A percentile compares a stretch with the other conserved stretches of the same genome.
Conservation (phyloP, 2,113 vertebrate species). For the Platanista minor region DNA sequence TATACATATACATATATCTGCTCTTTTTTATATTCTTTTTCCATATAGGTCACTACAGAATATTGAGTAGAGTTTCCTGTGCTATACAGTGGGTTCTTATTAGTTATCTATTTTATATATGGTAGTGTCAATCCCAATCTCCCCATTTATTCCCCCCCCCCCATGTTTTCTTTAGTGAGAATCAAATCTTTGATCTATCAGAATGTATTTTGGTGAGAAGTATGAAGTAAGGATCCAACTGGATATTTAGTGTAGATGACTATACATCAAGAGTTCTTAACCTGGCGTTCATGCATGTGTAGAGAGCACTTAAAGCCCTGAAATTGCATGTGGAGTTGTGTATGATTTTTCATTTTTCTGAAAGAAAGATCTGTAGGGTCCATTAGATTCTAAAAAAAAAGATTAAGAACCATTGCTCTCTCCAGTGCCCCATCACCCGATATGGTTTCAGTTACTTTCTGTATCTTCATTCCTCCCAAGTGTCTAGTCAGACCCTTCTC, state of each 20-base stretch:
- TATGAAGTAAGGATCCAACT: neutral
- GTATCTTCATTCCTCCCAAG: neutral
- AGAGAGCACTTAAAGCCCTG: neutral
- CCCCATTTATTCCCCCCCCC: too few species aligned
- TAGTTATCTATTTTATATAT: too few species aligned
- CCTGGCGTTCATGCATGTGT: neutral
- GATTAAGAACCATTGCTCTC: neutral
- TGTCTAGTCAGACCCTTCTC: neutral
- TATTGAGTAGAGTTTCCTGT: too few species aligned
- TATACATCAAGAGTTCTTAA: neutral
- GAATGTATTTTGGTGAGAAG: neutral
- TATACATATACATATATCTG: too few species aligned
- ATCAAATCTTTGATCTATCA: neutral
- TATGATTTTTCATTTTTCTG: neutral
- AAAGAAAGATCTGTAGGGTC: neutral
- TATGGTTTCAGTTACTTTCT: neutral
- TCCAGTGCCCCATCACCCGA: neutral
- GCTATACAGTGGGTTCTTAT: too few species aligned
- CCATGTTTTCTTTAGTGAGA: neutral
- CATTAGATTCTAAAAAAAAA: neutral
- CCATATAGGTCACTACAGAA: too few species aligned
- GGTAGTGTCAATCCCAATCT: too few species aligned
- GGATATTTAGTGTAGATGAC: neutral
- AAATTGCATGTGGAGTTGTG: neutral
- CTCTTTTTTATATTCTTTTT: too few species aligned